Conservation (phyloP, 2,888 invertebrate species). For the Tethea ocularis region DNA sequence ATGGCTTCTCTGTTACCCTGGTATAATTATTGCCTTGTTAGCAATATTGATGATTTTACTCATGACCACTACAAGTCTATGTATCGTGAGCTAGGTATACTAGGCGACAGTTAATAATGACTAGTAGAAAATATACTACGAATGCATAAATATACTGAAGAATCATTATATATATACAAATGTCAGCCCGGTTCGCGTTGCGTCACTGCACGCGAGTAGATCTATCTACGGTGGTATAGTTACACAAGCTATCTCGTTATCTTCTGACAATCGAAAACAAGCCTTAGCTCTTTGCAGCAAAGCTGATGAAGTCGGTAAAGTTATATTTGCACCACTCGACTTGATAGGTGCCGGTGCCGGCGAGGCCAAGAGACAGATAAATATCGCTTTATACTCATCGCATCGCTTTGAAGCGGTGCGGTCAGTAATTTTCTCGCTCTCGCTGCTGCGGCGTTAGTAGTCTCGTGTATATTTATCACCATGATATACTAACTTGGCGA, state of each 20-base stretch:
- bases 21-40: not conserved
- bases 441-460: constrained; percentile 46
- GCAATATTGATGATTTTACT: not conserved
- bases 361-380: constrained; percentile 22
- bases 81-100: not conserved
- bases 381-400: constrained; percentile 50
- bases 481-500: constrained; percentile 9
- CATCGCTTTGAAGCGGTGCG: constrained; percentile 60
- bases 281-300: constrained; percentile 29
- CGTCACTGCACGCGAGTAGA: constrained; percentile 59
- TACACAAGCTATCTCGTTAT: constrained; percentile 21
- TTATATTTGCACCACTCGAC: constrained; percentile 36
- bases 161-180: constrained; percentile 23
- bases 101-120: constrained; percentile 9
- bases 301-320: constrained; percentile 18
- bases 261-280: constrained; percentile 24
- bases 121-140: constrained; percentile 10
- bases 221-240: constrained; percentile 50
- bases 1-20: not conserved
- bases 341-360: constrained; percentile 41
- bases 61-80: not conserved
- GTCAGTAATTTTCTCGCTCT: constrained; percentile 65
- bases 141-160: constrained; percentile 17
- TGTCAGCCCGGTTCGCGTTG: constrained; percentile 52
- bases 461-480: constrained; percentile 16